phyloP scores from a whole-genome alignment of 2,888 invertebrate species.

The Stomorhina lunata region DNA sequence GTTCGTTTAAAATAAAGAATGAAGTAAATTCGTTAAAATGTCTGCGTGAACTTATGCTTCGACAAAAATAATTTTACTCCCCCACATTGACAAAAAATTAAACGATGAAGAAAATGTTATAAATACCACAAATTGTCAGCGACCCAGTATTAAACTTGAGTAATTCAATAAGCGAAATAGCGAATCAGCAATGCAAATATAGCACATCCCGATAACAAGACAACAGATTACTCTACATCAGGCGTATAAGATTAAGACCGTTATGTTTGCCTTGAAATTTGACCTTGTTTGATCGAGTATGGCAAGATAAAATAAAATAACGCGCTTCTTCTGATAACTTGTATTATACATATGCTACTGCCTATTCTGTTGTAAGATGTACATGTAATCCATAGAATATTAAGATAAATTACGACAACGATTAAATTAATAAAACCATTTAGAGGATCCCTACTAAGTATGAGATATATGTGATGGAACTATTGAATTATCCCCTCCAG shows the following conservation, averaged over 20 bases:
- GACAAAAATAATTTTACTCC: constrained; percentile 2
- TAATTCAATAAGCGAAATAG: constrained; percentile 58
- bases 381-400: no score
- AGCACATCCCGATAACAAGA: not conserved
- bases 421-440: no score
- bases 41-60: constrained; percentile 10
- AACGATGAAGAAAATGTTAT: not conserved
- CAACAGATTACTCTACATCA: not conserved
- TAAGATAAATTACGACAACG: no score
- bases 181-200: constrained; percentile 29
- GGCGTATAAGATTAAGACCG: no score
- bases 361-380: no score
- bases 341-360: no score
- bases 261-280: no score
- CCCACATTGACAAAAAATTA: constrained; percentile 10
- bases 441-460: no score
- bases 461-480: no score
- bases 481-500: no score
- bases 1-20: not conserved
- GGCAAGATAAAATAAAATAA: not conserved
- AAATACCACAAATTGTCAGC: constrained; percentile 48
- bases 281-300: no score
- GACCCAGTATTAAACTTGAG: constrained; percentile 26
- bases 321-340: no score
- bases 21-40: constrained; percentile 21